Base-by-base conservation (phyloP, 1,140 invertebrate genomes). In the Panagrolaimus sp. region DNA sequence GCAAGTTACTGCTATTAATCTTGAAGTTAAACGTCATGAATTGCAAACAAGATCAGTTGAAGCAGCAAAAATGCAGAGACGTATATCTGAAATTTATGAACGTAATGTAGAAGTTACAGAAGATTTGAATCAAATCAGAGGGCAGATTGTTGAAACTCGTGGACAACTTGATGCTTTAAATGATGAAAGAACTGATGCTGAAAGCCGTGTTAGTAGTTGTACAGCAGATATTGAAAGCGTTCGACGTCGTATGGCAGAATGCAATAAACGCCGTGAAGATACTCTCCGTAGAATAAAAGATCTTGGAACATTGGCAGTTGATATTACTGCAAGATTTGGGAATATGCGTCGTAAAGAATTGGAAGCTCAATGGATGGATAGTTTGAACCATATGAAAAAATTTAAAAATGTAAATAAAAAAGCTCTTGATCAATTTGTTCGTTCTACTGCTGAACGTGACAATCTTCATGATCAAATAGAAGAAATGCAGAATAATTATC, bases 351-450 rank as follows among this genome's bases (percentile, higher is more conserved):
- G 91, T 0, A 96, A 96, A 86, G 89, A 91, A 84, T 27, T 57
- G 91, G 86, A 93, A 97, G 85, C 86, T 98, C 76, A 57, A 23
- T 57, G 51, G 51, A 94, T 98, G 82, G 92, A 93, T 80, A 92
- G 93, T n/a, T 97, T 98, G 83, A 90, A 91, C 79, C 92, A 98
- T 81, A 84, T 99, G 25, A 98, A 98, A 84, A 96, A 96, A 84
- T 99, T 97, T 84, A 94, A 92, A 78, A 96, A 98, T 85, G 95
- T 99, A 0, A 99, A 99, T 85, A 98, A 98, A 84, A 98, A 98
- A 84, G 95, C 95, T 31, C 87, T 98, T 71, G 96, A 99, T 85
- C 96, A 99, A 84, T 99, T 98, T 84, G 90, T 98, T 77, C 96
- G 92, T 78, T 98, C 98, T 85, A 96, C 93, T 0, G 93, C 96